A percentile compares a stretch with the other conserved stretches of the same genome.
Conservation (phyloP, 2,797 vertebrate species). For the Enteromius argenteus region DNA sequence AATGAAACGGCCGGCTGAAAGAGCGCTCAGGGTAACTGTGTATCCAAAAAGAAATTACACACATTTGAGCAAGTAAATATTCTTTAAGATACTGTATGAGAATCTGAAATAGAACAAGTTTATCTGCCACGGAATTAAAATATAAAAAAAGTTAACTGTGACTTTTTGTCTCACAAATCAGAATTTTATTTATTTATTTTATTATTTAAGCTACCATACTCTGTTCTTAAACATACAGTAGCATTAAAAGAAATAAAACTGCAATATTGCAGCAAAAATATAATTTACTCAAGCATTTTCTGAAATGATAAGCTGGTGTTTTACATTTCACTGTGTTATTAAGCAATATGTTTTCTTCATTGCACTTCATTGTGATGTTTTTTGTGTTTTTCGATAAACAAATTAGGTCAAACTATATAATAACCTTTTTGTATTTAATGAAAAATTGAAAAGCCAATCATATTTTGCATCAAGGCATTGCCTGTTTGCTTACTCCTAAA, state of each 20-base stretch:
- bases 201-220: background rate
- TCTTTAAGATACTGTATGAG: background rate
- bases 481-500: background rate
- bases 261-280: background rate
- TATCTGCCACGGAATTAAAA: background rate
- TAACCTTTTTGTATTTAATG: background rate
- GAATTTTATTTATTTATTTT: too few species aligned
- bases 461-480: background rate
- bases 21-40: conserved; percentile 75
- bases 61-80: conserved; percentile 5
- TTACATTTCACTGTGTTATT: background rate
- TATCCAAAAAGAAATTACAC: background rate
- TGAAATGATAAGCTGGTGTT: background rate
- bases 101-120: background rate
- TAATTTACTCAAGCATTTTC: background rate
- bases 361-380: background rate
- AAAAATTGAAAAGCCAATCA: background rate
- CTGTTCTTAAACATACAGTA: background rate
- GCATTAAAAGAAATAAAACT: background rate
- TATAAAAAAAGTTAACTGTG: background rate
- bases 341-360: background rate
- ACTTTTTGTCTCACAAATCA: background rate
- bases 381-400: background rate
- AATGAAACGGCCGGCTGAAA: conserved; percentile 68
- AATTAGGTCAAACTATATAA: background rate